phyloP scores from a whole-genome alignment of 2,113 vertebrate species.

The Nestor notabilis region DNA sequence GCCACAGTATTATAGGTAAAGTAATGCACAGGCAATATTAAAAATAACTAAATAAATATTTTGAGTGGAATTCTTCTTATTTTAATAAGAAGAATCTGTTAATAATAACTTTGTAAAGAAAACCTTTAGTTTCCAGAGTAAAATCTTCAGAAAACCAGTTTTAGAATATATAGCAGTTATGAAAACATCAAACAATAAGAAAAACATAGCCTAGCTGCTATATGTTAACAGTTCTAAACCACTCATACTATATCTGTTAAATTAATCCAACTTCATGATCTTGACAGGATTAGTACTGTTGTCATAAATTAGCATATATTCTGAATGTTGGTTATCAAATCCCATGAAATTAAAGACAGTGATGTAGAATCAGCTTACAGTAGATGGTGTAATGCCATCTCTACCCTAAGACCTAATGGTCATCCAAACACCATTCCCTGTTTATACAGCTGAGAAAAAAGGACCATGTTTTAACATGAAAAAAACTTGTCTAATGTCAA shows the following conservation, averaged over 20 bases:
- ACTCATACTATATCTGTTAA: not conserved
- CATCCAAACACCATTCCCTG: not conserved
- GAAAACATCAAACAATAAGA: not conserved
- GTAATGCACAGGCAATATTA: not conserved
- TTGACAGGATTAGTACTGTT: not conserved
- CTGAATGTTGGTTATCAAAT: not conserved
- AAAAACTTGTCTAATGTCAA: not conserved
- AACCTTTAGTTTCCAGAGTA: not conserved
- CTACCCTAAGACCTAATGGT: not conserved
- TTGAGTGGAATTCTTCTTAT: not conserved
- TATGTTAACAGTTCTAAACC: not conserved
- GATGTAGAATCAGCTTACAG: not conserved
- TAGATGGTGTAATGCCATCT: not conserved
- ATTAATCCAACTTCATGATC: not conserved
- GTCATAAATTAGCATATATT: not conserved
- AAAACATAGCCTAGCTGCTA: not conserved
- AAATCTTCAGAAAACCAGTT: not conserved
- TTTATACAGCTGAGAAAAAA: not conserved
- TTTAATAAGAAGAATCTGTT: not conserved
- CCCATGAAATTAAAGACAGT: not conserved
- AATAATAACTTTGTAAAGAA: not conserved
- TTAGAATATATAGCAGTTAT: not conserved
- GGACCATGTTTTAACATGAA: not conserved
- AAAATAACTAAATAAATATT: not conserved
- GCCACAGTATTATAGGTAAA: not conserved